phyloP scores from a whole-genome alignment of 2,113 vertebrate genomes.

The Hippocampus abdominalis region DNA sequence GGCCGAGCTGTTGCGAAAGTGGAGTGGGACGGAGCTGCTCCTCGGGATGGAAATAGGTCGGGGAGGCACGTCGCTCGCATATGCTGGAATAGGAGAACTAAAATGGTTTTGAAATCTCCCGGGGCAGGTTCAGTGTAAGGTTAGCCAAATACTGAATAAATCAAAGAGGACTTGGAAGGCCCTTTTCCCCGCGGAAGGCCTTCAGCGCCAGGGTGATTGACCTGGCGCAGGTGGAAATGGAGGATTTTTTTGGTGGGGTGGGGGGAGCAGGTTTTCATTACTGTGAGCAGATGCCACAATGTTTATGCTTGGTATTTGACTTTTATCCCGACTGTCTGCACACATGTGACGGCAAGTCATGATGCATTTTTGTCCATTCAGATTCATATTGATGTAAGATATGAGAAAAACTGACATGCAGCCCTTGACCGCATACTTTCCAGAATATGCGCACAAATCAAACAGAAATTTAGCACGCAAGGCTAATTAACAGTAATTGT shows the following conservation, averaged over 20 bases:
- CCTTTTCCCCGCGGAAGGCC: slow-evolving; percentile 41
- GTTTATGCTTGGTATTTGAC: slow-evolving; percentile 23
- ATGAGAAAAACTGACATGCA: not conserved
- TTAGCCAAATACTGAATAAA: slow-evolving; percentile 98
- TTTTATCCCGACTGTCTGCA: slow-evolving; percentile 4
- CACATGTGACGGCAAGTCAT: not conserved
- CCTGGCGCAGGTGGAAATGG: slow-evolving; percentile 76
- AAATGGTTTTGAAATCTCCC: slow-evolving; percentile 75
- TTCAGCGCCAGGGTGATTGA: slow-evolving; percentile 74
- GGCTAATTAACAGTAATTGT: too few species aligned
- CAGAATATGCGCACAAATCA: too few species aligned
- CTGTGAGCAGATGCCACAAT: slow-evolving; percentile 44
- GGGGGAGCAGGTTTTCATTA: slow-evolving; percentile 29
- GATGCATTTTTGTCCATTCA: not conserved
- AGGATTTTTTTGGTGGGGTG: slow-evolving; percentile 1
- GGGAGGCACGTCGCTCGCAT: slow-evolving; percentile 55
- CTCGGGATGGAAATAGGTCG: slow-evolving; percentile 58
- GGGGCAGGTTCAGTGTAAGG: slow-evolving; percentile 92
- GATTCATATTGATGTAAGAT: not conserved
- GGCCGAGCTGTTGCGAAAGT: slow-evolving; percentile 60
- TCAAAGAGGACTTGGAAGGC: slow-evolving; percentile 71
- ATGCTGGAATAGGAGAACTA: slow-evolving; percentile 56
- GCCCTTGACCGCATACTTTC: not conserved
- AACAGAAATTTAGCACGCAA: too few species aligned
- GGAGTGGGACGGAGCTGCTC: slow-evolving; percentile 51